These are phyloP conservation scores for Carapus acus DNA, from an alignment of 2,797 vertebrate genomes.

Conservation along the genomic window DNA sequence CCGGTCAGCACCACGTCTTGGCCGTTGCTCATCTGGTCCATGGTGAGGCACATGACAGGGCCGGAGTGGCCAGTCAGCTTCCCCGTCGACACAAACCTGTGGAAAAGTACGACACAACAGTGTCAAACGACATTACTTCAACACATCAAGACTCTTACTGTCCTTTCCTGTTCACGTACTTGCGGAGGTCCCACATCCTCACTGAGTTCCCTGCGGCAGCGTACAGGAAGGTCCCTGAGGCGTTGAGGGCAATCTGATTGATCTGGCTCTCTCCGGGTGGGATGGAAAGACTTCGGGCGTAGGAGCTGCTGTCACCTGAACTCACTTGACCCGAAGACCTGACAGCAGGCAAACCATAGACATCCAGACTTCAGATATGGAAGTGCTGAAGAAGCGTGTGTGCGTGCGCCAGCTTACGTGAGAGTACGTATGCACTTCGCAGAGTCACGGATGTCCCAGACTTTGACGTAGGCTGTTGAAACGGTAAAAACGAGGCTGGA, in stretches of 20 bases:
- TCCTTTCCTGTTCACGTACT: constrained; percentile 63
- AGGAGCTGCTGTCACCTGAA: constrained; percentile 80
- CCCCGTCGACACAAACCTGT: constrained; percentile 93
- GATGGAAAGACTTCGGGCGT: constrained; percentile 78
- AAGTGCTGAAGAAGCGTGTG: too few relatives aligned
- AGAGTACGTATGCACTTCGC: constrained; percentile 91
- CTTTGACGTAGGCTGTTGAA: constrained; percentile 91
- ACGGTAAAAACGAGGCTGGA: constrained; percentile 92
- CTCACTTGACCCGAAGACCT: constrained; percentile 94
- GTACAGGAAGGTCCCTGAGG: constrained; percentile 87
- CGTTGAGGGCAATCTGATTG: constrained; percentile 90
- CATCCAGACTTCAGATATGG: not conserved
- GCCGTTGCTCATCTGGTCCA: constrained; percentile 82
- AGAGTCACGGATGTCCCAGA: constrained; percentile 96
- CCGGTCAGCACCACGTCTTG: constrained; percentile 93
- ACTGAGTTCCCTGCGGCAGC: constrained; percentile 91
- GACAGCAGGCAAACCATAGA: not conserved
- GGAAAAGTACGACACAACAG: not conserved
- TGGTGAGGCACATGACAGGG: constrained; percentile 92
- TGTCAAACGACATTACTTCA: too few relatives aligned
- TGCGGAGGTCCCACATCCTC: constrained; percentile 97
- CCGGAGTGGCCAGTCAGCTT: constrained; percentile 92
- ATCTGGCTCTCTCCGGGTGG: constrained; percentile 95
- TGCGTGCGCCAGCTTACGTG: constrained; percentile 73
- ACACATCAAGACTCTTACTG: not conserved